Evolutionary conservation across 2,797 vertebrate species (phyloP), one percentile per base, ranked within the genome.

Genomic region (Loriculus beryllinus): DNA sequence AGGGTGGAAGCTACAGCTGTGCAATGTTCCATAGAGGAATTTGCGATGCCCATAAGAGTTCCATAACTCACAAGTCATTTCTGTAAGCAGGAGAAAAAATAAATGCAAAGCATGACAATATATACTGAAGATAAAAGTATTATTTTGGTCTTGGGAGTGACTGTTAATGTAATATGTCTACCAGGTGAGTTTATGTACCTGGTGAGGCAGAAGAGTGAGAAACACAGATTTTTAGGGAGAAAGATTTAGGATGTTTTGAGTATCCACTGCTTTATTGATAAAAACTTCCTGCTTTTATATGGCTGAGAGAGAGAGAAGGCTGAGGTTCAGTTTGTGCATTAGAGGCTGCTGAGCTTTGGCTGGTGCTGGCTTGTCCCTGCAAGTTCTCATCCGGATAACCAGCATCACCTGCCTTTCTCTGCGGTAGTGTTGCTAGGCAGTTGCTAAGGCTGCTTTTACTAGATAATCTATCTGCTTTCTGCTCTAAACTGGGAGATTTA

Each of bases 381-480:
- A 3, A 70, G 17, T 81, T 48, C 16, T 42, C 3, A 52, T 20
- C 59, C 6, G 2, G 51, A 48, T 60, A 90, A 83, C 51, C 22
- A 0, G 23, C 72, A 86, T 57, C 57, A 90, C 86, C 82, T 79
- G 75, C 78, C 60, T 86, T 69, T 45, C 86, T 82, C 88, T 12
- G 48, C 21, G 2, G 51, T 12, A 15, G 60, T 83, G 96, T 95
- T 94, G 93, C 89, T 95, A 95, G 72, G 92, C 82, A 47, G 86
- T 90, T 94, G 86, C 94, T 95, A 88, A 88, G 93, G 83, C 63
- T 96, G 60, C 12, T 88, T 88, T 69, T 84, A 54, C 74, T 96
- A 74, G 70, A 76, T 79, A 37, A 92, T 84, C 82, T 82, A 35
- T 77, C 86, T 86, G 31, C 93, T 96, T 83, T 69, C 74, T 90